These are phyloP conservation scores for Hirundo rustica DNA, from an alignment of 2,797 vertebrate species.

Conservation along the genomic window DNA sequence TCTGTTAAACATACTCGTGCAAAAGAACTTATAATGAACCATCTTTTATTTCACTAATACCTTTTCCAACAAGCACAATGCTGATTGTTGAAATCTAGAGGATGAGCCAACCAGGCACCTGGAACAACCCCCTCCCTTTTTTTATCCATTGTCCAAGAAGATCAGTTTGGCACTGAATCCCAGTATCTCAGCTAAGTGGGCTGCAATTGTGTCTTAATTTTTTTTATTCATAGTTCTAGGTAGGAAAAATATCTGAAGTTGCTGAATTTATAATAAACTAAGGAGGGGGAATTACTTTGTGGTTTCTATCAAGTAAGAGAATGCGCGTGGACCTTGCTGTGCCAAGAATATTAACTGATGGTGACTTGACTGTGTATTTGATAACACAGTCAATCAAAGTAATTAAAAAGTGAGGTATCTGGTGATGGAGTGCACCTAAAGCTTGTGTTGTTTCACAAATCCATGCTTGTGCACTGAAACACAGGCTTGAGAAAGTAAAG, in stretches of 20 bases:
- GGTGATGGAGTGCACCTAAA: background rate
- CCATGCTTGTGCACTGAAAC: background rate
- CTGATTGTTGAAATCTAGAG: background rate
- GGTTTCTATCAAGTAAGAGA: background rate
- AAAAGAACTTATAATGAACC: background rate
- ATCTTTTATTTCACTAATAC: background rate
- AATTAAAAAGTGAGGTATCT: background rate
- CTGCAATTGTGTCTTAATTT: background rate
- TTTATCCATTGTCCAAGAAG: background rate
- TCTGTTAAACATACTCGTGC: background rate
- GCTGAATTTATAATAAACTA: background rate
- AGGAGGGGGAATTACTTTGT: background rate
- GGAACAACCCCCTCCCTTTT: background rate
- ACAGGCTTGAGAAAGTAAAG: background rate
- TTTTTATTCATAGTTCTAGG: background rate
- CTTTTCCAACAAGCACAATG: background rate
- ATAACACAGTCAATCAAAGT: slow-evolving; percentile 5
- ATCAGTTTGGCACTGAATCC: background rate
- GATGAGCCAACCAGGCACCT: background rate
- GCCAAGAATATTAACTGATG: background rate
- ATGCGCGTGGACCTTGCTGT: background rate
- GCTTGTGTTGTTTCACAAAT: background rate
- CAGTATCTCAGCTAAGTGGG: background rate
- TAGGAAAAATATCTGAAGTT: background rate
- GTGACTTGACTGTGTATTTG: background rate